Evolutionary conservation across 1,140 invertebrate species (phyloP), one percentile per base, ranked within the genome.

Genomic region (Cydia amplana): DNA sequence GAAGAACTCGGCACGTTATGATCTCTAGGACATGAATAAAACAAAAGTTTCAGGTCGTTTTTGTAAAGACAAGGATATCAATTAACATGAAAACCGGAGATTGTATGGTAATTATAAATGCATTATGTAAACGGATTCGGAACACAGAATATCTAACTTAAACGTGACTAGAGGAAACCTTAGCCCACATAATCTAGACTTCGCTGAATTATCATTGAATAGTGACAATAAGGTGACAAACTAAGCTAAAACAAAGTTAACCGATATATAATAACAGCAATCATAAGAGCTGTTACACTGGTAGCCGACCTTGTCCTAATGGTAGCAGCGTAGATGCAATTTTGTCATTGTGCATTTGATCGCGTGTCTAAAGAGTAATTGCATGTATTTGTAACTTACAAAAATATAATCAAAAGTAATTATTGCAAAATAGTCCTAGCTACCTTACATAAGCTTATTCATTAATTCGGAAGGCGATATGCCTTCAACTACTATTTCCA

Each of bases 81-180:
- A 87, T 85, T 79, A 80, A 82, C 75, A 77, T 74, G 78, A 79
- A 81, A 81, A 81, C 79, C 80, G 81, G 79, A 81, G 79, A 75
- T 73, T 76, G 76, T n/a, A 74, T 76, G 70, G 77, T 85, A 76
- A 78, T 73, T 81, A 82, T 60, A 86, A 78, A 84, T 86, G 87
- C 79, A 86, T 89, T 87, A 87, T 91, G 83, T 78, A 91, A 91
- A 84, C 89, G 86, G 84, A 70, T 70, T 36, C 32, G 65, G 32
- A 91, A 86, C 81, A 82, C 64, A 63, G 60, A 67, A 77, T 79
- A 75, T 78, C 77, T 79, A 77, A 77, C 51, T 72, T 2, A 74
- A 78, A 79, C 79, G 80, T 75, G 55, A 74, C 23, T 55, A 14
- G 10, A 18, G 20, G 14, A 73, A 51, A 77, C 46, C 55, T 74